Base-by-base conservation (phyloP, 1,140 invertebrate genomes). In the Harlomillsia oculata region DNA sequence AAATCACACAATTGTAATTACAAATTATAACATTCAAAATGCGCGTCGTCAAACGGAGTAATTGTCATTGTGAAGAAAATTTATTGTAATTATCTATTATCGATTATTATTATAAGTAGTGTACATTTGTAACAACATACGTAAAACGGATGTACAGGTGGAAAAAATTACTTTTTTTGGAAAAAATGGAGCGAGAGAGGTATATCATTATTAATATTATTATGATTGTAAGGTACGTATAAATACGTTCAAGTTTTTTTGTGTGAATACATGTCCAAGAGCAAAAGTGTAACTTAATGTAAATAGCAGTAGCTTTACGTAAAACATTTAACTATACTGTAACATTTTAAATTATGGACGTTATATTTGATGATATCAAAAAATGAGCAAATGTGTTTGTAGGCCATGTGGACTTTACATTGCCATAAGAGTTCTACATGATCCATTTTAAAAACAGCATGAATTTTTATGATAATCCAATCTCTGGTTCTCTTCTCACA, bases 241-340 rank as follows among this genome's bases (percentile, higher is more conserved):
- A 9, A 34, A 21, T 16, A 9, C 16, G 18, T 48, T 16, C n/a
- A 32, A 20, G 34, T 28, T 28, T 48, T 28, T 23, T 28, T 43
- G 34, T 29, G 16, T 8, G 26, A 16, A 45, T 28, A 21, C 23
- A 45, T n/a, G 43, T 28, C 43, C 29, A 45, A 13, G 43, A 45
- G 23, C 23, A 28, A 16, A 28, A 16, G 16, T 26, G 43, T 48
- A n/a, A n/a, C n/a, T n/a, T n/a, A n/a, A 32, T 48, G 45, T 48
- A 48, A 32, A 48, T 48, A 48, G 45, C 45, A 48, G 45, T 48
- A 48, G 45, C 45, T 48, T 48, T 48, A 48, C 45, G n/a, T n/a
- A 32, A 48, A 48, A 48, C 23, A 32, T 43, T n/a, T 48, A 20
- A 21, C 30, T 48, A 32, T 48, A 48, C 28, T 32, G 23, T 26